Evolutionary conservation across 2,113 vertebrate species (phyloP).

Genomic region (Tachysurus vachellii): DNA sequence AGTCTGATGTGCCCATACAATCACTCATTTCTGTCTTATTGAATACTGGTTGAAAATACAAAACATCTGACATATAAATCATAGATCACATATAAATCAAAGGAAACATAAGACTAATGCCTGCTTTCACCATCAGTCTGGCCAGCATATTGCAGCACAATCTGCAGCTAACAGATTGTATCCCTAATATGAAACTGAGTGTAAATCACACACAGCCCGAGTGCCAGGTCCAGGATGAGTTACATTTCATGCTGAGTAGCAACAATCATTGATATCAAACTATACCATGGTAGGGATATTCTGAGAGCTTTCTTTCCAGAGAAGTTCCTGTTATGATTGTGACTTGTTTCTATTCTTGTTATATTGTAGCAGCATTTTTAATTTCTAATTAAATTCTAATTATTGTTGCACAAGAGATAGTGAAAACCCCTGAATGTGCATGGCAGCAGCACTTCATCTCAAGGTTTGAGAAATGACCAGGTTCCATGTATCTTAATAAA

Average conservation of each 20-base stretch:
- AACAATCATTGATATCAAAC: not conserved
- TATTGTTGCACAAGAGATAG: not conserved
- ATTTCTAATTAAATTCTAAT: not conserved
- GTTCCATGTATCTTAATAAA: not conserved
- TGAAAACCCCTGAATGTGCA: not conserved
- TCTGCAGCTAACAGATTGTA: not conserved
- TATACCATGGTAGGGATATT: not conserved
- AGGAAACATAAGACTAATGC: not conserved
- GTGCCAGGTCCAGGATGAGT: not conserved
- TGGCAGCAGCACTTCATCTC: no score
- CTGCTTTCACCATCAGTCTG: slow-evolving; percentile 1
- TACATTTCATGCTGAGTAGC: not conserved
- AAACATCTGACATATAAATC: not conserved
- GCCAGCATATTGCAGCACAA: slow-evolving; percentile 16
- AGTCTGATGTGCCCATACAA: not conserved
- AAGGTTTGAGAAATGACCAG: not conserved
- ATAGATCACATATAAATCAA: not conserved
- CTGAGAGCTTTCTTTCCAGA: not conserved
- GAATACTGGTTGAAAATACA: not conserved
- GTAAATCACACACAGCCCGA: slow-evolving; percentile 16
- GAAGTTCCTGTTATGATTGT: not conserved
- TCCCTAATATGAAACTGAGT: slow-evolving; percentile 4
- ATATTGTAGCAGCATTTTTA: not conserved
- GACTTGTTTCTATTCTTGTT: not conserved
- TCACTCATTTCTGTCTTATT: not conserved